A percentile compares a stretch with the other conserved stretches of the same genome.
phyloP scores from a whole-genome alignment of 2,888 invertebrate genomes.

The Hyalella azteca region DNA sequence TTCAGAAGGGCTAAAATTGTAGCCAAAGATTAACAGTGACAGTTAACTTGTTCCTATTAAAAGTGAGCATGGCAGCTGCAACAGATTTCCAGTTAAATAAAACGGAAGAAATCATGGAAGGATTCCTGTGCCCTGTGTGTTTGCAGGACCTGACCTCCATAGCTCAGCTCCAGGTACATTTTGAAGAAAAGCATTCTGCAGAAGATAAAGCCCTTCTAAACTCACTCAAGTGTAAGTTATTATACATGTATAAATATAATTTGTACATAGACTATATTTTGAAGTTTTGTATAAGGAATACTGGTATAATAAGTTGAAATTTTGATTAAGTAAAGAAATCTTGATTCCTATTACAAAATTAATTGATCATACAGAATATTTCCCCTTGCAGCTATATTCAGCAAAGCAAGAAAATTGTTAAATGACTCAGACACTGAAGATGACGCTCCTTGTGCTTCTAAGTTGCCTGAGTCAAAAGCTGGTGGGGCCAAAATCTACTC shows the following conservation, averaged over 20 bases:
- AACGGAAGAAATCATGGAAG: slow-evolving; percentile 75
- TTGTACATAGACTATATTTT: not conserved
- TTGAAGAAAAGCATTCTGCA: slow-evolving; percentile 80
- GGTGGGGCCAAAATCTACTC: not conserved
- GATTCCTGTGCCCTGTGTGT: slow-evolving; percentile 94
- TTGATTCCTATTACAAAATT: too few species aligned
- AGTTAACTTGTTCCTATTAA: too few species aligned
- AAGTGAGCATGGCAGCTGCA: slow-evolving; percentile 12
- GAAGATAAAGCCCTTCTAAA: slow-evolving; percentile 81
- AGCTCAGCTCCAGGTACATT: slow-evolving; percentile 82
- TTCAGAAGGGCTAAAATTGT: too few species aligned
- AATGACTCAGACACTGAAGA: slow-evolving; percentile 72
- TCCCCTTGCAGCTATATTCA: slow-evolving; percentile 65
- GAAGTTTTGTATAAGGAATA: too few species aligned
- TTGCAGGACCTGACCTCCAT: slow-evolving; percentile 87
- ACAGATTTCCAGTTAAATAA: not conserved
- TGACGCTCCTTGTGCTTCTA: slow-evolving; percentile 36
- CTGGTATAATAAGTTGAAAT: too few species aligned
- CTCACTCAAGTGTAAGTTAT: slow-evolving; percentile 59
- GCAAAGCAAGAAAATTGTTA: slow-evolving; percentile 83
- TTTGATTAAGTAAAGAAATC: too few species aligned
- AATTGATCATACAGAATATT: too few species aligned
- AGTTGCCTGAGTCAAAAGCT: not conserved
- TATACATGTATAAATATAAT: slow-evolving; percentile 60
- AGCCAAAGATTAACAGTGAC: too few species aligned